These are phyloP conservation scores for Drosophila testacea DNA, from an alignment of 2,888 invertebrate species.

Conservation along the genomic window DNA sequence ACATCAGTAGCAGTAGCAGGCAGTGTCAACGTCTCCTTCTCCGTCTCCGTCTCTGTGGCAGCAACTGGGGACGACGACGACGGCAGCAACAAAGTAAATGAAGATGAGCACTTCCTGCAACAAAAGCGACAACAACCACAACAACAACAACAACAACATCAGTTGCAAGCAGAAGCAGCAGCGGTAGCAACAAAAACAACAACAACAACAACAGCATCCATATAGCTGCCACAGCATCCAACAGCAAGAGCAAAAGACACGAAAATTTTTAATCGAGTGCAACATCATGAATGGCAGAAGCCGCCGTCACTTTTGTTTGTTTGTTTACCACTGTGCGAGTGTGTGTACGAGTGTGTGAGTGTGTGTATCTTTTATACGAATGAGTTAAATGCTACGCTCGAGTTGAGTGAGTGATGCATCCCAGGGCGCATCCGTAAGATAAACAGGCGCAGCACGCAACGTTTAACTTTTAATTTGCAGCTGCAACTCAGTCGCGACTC, in stretches of 20 bases:
- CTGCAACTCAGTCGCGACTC: slow-evolving; percentile 43
- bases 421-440: slow-evolving; percentile 81
- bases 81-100: slow-evolving; percentile 72
- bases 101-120: slow-evolving; percentile 81
- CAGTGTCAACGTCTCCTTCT: slow-evolving; percentile 25
- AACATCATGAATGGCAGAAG: slow-evolving; percentile 78
- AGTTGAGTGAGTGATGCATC: slow-evolving; percentile 81
- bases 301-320: slow-evolving; percentile 66
- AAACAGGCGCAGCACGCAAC: slow-evolving; percentile 80
- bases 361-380: slow-evolving; percentile 76
- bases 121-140: slow-evolving; percentile 73
- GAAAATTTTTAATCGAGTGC: slow-evolving; percentile 80
- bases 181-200: slow-evolving; percentile 21
- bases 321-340: slow-evolving; percentile 31
- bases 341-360: slow-evolving; percentile 28
- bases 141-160: slow-evolving; percentile 52
- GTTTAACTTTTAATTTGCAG: slow-evolving; percentile 81
- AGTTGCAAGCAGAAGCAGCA: no score
- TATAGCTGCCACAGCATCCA: slow-evolving; percentile 21
- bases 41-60: slow-evolving; percentile 26
- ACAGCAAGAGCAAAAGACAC: slow-evolving; percentile 36
- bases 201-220: slow-evolving; percentile 40
- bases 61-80: slow-evolving; percentile 34
- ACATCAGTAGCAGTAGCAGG: slow-evolving; percentile 1
- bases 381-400: slow-evolving; percentile 79